Percentiles rank a stretch among this genome's conserved stretches.
These are phyloP conservation scores for Heliornis fulica DNA, from an alignment of 2,113 vertebrate genomes.

Conservation along the genomic window DNA sequence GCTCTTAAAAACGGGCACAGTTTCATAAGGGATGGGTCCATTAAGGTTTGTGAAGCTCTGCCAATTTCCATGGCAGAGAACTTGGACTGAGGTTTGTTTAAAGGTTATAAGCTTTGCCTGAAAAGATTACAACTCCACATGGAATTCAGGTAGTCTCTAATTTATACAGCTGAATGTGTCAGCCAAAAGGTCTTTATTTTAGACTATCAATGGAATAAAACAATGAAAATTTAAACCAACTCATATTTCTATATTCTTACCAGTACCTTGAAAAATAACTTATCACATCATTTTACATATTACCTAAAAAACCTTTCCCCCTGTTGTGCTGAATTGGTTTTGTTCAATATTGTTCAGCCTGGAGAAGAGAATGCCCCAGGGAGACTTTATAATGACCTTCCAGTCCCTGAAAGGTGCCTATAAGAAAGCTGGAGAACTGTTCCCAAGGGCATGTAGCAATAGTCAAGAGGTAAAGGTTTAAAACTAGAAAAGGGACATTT, in stretches of 20 bases:
- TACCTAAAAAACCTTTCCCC: neutral
- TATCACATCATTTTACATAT: neutral
- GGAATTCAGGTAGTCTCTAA: neutral
- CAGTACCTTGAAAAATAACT: neutral
- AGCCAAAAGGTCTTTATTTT: neutral
- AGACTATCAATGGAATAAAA: neutral
- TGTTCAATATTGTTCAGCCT: too few species aligned
- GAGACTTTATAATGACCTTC: too few species aligned
- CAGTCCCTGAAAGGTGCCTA: too few species aligned
- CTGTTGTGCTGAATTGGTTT: neutral
- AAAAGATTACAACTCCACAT: neutral
- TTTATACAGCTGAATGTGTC: neutral
- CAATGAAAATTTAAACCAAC: neutral
- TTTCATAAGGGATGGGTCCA: neutral
- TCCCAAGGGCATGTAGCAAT: too few species aligned
- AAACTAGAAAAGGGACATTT: too few species aligned
- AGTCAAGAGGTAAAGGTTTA: too few species aligned
- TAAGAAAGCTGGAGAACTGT: too few species aligned
- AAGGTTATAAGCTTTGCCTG: slow-evolving; percentile 7
- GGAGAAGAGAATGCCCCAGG: too few species aligned
- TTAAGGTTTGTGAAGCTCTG: slow-evolving; percentile 17
- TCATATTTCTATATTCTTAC: neutral
- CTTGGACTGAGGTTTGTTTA: neutral
- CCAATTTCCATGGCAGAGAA: slow-evolving; percentile 1
- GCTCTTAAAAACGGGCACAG: neutral